Base-by-base conservation (phyloP, 1,140 invertebrate species). In the Macrocentrus cingulum region DNA sequence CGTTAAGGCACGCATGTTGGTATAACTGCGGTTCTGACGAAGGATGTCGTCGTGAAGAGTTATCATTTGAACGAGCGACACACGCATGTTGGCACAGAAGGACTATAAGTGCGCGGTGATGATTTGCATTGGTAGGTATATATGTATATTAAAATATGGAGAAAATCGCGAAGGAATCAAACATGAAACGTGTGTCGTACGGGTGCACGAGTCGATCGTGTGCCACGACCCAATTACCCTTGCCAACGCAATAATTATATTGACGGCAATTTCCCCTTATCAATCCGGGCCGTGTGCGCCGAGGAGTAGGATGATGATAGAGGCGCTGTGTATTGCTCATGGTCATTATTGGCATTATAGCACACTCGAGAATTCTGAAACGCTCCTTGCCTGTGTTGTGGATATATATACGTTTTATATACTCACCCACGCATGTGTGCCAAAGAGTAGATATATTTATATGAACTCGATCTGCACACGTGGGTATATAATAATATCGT, bases 151-250 rank as follows among this genome's bases (percentile, higher is more conserved):
- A 25, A 54, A 22, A 59, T 32, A 19, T 20, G 34, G 34, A 22
- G 6, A n/a, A n/a, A 22, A 59, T 59, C 50, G 57, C 41, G 49
- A 59, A 4, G 50, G 32, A 53, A 53, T 53, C 19, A 18, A 18
- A 41, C 29, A 32, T 4, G 13, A 22, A 18, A n/a, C n/a, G n/a
- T n/a, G n/a, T n/a, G n/a, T n/a, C n/a, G 41, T 59, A 37, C 41
- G 29, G 25, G 45, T 55, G n/a, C 9, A 18, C 32, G 44, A 59
- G n/a, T 16, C 16, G 25, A 34, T 55, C 45, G 51, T 25, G 34
- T 44, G 19, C 7, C 55, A 57, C 60, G 55, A 62, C 52, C 61
- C 61, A 62, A 62, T 62, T 62, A 59, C 44, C 56, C 36, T 41
- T 15, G 34, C 25, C 60, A 18, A 62, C 52, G 46, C 58, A 62